Base-by-base conservation (phyloP, 2,797 vertebrate species). In the Ciconia nigra region DNA sequence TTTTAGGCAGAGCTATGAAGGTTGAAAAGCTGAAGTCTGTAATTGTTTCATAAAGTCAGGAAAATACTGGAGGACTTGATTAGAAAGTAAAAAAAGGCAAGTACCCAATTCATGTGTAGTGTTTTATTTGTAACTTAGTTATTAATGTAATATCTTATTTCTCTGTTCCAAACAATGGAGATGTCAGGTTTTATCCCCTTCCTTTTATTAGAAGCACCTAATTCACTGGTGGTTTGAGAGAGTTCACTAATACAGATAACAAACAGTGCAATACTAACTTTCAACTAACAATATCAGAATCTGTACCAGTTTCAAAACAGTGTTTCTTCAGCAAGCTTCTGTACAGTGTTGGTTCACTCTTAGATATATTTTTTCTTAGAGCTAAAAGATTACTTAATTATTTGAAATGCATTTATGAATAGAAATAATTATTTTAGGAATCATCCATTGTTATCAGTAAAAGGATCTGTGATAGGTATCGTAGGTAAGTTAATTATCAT, bases 401-500 rank as follows among this genome's bases (percentile, higher is more conserved):
- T 57, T 62, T 81, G 92, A 93, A 85, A 82, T 78, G 46, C 54
- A 69, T 90, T 87, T 94, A 76, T 71, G 63, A 86, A 33, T 70
- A 89, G 31, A 79, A 95, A 96, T n/a, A 94, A 80, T 71, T 86
- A 54, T 55, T 71, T 78, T 80, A 91, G 66, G 84, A 95, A 92
- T 92, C 63, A 86, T 91, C 33, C 8, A 42, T 35, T 63, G 84
- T 94, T 97, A 96, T 95, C 96, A 96, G 95, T 81, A 94, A 93
- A 96, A 83, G 69, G 94, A 72, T 92, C 73, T 74, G 78, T 91
- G 92, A 95, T 94, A 89, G 67, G 58, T 93, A 83, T 95, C 49
- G 24, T 96, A 87, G 66, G 65, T 88, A 95, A 97, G 86, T 96
- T 96, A 97, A 97, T 96, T 97, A 93, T 96, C 84, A 91, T 87